Base-by-base conservation (phyloP, 2,113 vertebrate species). In the Tenebrosternarchus preto region DNA sequence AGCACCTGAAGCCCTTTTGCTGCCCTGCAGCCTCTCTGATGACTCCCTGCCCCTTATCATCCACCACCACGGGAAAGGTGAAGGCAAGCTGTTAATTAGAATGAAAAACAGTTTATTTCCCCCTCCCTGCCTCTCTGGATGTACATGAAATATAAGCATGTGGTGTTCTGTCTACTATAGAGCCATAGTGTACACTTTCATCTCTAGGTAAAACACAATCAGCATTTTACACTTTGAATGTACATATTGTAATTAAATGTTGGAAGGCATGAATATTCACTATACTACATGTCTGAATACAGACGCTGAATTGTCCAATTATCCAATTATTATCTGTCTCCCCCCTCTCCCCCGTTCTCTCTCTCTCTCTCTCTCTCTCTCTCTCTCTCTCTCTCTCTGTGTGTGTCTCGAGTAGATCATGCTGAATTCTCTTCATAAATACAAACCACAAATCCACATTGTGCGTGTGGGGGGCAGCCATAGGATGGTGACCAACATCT, bases 341-440 rank as follows among this genome's bases (percentile, higher is more conserved):
- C 20, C 60, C 24, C 25, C 27, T 25, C 60, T 25, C 25, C 27
- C 6, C 43, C 36, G 7, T 39, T 75, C 31, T n/a, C 36, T 56
- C 63, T 22, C 33, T 59, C 46, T 66, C 67, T 29, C 17, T 33
- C n/a, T 61, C 33, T 61, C 63, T 93, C 80, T 68, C 85, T 86
- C 16, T 74, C 12, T 63, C 31, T 33, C 24, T 31, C 20, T 82
- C 33, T 33, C 4, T 72, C 20, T 59, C 0, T 79, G 16, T 70
- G 22, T 63, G 33, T 71, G 1, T 57, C 39, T 78, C 56, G 2
- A 50, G 83, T 92, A 97, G 98, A 97, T 99, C 67, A 96, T 98
- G 95, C 33, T 99, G 90, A 98, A 95, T 88, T 99, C 98, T 0
- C 92, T 99, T 73, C 97, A 98, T 80, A 98, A 97, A 61, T 99